phyloP scores from a whole-genome alignment of 2,113 vertebrate genomes.

The Dipodomys ordii region DNA sequence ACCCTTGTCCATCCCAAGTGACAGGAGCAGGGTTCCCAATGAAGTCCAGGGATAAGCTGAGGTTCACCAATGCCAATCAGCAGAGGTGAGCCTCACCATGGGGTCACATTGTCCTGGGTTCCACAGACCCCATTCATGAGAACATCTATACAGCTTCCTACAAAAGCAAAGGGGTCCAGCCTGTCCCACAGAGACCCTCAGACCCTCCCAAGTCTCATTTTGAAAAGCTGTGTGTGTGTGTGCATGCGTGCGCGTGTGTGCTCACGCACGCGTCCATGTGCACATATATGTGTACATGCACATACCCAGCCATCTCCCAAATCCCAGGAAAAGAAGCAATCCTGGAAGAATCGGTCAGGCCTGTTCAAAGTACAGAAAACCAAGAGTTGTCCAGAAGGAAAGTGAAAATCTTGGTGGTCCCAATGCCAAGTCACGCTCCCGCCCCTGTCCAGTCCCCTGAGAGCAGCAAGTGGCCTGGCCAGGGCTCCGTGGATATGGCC shows the following conservation, averaged over 20 bases:
- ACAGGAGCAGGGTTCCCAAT: neutral
- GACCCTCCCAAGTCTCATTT: neutral
- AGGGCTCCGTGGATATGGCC: neutral
- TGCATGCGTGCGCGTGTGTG: rapidly evolving
- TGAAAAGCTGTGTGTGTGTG: neutral
- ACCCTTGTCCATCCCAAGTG: neutral
- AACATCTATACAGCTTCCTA: neutral
- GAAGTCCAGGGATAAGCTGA: too few relatives aligned
- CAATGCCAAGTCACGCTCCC: rapidly evolving
- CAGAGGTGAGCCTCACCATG: neutral
- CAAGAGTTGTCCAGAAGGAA: neutral
- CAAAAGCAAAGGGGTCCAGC: too few relatives aligned
- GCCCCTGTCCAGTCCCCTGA: rapidly evolving
- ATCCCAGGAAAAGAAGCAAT: rapidly evolving
- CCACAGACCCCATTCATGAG: rapidly evolving
- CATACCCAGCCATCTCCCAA: neutral
- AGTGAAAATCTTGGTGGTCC: neutral
- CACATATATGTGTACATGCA: rapidly evolving
- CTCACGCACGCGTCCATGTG: rapidly evolving
- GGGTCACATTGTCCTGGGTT: neutral
- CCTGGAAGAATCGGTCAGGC: neutral
- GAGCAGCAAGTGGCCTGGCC: neutral
- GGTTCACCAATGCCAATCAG: rapidly evolving
- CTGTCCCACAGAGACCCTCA: neutral
- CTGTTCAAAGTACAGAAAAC: neutral